Conservation (phyloP, 2,113 vertebrate genomes). For the Oryzias curvinotus region DNA sequence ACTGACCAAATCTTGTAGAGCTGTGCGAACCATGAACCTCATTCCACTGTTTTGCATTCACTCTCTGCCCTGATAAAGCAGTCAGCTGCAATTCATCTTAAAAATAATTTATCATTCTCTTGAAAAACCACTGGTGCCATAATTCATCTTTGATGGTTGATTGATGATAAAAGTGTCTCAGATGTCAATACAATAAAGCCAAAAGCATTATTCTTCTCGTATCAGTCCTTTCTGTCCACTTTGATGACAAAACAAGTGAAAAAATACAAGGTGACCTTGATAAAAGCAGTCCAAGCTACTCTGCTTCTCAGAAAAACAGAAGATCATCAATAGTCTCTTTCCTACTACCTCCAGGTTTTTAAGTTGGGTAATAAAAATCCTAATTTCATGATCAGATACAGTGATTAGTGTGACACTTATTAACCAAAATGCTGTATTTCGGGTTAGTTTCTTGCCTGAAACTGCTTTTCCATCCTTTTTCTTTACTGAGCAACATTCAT, state of each 20-base stretch:
- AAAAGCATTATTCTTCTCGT: constrained; percentile 43
- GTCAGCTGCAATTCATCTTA: constrained; percentile 25
- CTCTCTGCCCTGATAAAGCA: constrained; percentile 10
- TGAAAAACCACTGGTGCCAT: constrained; percentile 28
- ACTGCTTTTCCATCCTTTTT: too few relatives aligned
- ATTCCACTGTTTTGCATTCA: constrained; percentile 9
- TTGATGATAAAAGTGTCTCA: constrained; percentile 46
- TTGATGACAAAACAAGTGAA: constrained; percentile 35
- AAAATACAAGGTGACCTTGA: constrained; percentile 39
- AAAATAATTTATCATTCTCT: constrained; percentile 49
- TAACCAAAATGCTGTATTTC: too few relatives aligned
- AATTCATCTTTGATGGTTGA: constrained; percentile 29
- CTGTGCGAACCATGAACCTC: too few relatives aligned
- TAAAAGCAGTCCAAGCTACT: constrained; percentile 48
- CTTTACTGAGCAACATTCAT: constrained; percentile 15
- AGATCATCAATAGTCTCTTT: constrained; percentile 54
- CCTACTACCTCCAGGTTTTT: constrained; percentile 43
- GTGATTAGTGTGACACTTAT: too few relatives aligned
- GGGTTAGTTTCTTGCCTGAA: too few relatives aligned
- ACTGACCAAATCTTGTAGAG: too few relatives aligned
- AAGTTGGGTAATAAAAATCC: background rate
- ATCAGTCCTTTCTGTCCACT: constrained; percentile 42
- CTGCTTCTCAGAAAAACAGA: constrained; percentile 29
- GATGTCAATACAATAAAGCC: constrained; percentile 39
- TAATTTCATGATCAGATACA: too few relatives aligned